A percentile compares a stretch with the other conserved stretches of the same genome.
Evolutionary conservation across 1,140 invertebrate species (phyloP).

Genomic region (Calephelis virginiensis): DNA sequence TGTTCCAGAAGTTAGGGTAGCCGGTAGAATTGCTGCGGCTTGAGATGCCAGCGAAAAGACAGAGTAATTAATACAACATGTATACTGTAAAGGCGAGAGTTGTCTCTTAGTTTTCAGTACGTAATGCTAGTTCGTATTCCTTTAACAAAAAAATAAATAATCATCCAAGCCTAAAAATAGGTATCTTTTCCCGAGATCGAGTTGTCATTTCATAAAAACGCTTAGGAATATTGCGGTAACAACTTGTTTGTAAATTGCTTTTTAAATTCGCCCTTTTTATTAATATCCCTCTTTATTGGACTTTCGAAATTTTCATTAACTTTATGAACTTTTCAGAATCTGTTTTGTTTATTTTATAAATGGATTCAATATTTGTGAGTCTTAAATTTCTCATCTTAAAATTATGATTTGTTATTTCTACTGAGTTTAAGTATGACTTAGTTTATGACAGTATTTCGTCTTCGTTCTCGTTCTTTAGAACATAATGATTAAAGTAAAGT

Average conservation of each 20-base stretch:
- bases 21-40: too few species aligned
- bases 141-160: too few species aligned
- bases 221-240: background rate
- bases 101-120: too few species aligned
- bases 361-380: background rate
- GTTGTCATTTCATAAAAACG: background rate
- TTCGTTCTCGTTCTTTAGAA: too few species aligned
- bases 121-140: too few species aligned
- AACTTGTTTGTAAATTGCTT: slow-evolving; percentile 15
- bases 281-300: slow-evolving; percentile 13
- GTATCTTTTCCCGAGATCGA: background rate
- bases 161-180: background rate
- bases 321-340: slow-evolving; percentile 6
- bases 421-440: background rate
- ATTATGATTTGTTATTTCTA: background rate
- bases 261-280: slow-evolving; percentile 11
- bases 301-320: slow-evolving; percentile 15
- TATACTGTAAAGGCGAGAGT: too few species aligned
- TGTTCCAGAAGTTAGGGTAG: too few species aligned
- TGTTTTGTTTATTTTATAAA: slow-evolving; percentile 13
- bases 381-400: background rate
- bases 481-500: too few species aligned
- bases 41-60: too few species aligned
- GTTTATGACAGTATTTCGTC: too few species aligned
- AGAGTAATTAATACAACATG: too few species aligned